Evolutionary conservation across 2,113 vertebrate species (phyloP).

Genomic region (Dissostichus mawsoni): DNA sequence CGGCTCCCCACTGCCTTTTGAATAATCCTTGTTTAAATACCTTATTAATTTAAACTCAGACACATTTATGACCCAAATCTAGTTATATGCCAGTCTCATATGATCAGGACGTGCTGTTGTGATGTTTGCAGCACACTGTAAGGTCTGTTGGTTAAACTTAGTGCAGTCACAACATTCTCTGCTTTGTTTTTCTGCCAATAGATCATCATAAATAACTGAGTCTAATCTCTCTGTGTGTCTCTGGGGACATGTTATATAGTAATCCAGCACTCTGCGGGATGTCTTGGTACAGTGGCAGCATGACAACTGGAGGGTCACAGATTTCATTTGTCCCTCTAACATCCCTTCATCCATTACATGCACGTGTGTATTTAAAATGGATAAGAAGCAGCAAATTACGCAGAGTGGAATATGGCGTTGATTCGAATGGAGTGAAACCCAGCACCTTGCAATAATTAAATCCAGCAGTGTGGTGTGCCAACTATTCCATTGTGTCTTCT

Average conservation of each 20-base stretch:
- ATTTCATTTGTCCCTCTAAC: neutral
- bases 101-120: neutral
- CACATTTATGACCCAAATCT: neutral
- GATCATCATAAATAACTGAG: slow-evolving; percentile 3
- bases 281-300: neutral
- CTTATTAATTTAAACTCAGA: neutral
- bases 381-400: neutral
- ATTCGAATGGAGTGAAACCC: too few relatives aligned
- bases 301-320: neutral
- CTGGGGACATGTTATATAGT: neutral
- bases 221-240: neutral
- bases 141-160: neutral
- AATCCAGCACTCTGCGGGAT: neutral
- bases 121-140: neutral
- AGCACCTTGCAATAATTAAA: too few relatives aligned
- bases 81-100: neutral
- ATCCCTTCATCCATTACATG: neutral
- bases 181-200: neutral
- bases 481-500: too few relatives aligned
- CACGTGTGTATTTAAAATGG: neutral
- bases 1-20: too few relatives aligned
- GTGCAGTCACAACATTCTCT: neutral
- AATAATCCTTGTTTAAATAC: too few relatives aligned
- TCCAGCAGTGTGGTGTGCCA: too few relatives aligned
- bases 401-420: too few relatives aligned